Evolutionary conservation across 2,113 vertebrate species (phyloP), one percentile per base, ranked within the genome.

Genomic region (Coptodon rendalli): DNA sequence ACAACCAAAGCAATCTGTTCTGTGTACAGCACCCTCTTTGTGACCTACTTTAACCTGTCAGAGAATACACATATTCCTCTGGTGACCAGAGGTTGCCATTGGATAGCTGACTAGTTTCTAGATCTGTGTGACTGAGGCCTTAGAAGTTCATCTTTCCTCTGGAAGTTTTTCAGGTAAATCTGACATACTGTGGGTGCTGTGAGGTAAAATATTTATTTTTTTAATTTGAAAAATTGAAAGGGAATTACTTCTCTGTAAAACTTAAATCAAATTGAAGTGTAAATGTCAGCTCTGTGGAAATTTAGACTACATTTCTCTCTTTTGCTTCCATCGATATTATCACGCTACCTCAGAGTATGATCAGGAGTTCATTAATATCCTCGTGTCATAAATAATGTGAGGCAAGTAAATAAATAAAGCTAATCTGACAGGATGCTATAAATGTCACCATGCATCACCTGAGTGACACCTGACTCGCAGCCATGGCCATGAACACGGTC

Each of bases 401-500:
- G 45, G 27, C 73, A 11, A 78, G 27, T n/a, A 52, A 50, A n/a
- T 52, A 52, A 52, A 78, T 78, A 78, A 78, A 78, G 17, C 73
- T 76, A 19, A 76, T 76, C 71, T 78, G 73, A 52, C 45, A 52
- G 43, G 27, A 78, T 78, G 17, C 17, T 78, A 34, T 78, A 78
- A 52, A 73, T 57, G 86, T 89, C 86, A 53, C 36, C 83, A 13
- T 12, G 68, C 10, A 11, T 90, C 86, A 92, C 92, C 85, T 93
- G 87, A 91, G 86, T 76, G 73, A 6, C 87, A 90, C 91, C 84
- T 88, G 80, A 88, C 86, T 79, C 5, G 81, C 86, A 43, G 50
- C 29, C 8, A 14, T 43, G 13, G 19, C 89, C 87, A 24, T n/a
- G 22, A 80, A 50, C 5, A 17, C 54, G 27, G 66, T 61, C 71